phyloP scores from a whole-genome alignment of 1,140 invertebrate genomes.

The Mactra quadrangularis region DNA sequence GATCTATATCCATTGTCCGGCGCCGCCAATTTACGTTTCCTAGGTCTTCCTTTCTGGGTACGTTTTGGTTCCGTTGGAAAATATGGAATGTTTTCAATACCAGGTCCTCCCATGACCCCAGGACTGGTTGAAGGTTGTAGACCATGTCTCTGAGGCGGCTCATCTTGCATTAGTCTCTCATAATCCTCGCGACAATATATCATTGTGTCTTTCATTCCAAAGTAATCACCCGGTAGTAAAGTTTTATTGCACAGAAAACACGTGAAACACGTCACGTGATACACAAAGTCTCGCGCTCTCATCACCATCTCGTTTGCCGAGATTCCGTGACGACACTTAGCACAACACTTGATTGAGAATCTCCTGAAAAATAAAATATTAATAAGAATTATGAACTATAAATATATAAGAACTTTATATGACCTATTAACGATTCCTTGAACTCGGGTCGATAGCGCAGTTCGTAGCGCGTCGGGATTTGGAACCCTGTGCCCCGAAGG shows the following conservation, averaged over 20 bases:
- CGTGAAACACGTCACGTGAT: slow-evolving; percentile 75
- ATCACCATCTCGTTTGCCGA: slow-evolving; percentile 90
- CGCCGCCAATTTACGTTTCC: slow-evolving; percentile 89
- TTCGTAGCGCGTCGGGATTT: too few species aligned
- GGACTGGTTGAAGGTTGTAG: slow-evolving; percentile 21
- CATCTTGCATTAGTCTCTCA: slow-evolving; percentile 69
- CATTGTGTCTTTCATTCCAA: slow-evolving; percentile 86
- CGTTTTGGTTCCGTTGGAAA: slow-evolving; percentile 88
- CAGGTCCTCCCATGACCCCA: slow-evolving; percentile 32
- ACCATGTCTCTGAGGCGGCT: slow-evolving; percentile 1
- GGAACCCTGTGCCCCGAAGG: too few species aligned
- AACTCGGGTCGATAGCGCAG: too few species aligned
- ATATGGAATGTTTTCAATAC: slow-evolving; percentile 71
- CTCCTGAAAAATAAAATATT: slow-evolving; percentile 71
- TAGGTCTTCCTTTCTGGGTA: slow-evolving; percentile 91
- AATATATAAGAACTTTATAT: neutral
- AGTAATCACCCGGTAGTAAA: slow-evolving; percentile 90
- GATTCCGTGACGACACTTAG: slow-evolving; percentile 91
- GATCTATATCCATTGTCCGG: slow-evolving; percentile 68
- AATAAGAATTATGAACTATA: neutral
- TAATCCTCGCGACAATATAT: slow-evolving; percentile 84
- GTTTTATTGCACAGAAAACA: slow-evolving; percentile 87
- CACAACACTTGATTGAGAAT: slow-evolving; percentile 88
- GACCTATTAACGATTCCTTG: too few species aligned
- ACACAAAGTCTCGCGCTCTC: slow-evolving; percentile 82